Percentiles rank a stretch among this genome's conserved stretches.
phyloP scores from a whole-genome alignment of 2,113 vertebrate species.

The Haplochromis vanheusdeni region DNA sequence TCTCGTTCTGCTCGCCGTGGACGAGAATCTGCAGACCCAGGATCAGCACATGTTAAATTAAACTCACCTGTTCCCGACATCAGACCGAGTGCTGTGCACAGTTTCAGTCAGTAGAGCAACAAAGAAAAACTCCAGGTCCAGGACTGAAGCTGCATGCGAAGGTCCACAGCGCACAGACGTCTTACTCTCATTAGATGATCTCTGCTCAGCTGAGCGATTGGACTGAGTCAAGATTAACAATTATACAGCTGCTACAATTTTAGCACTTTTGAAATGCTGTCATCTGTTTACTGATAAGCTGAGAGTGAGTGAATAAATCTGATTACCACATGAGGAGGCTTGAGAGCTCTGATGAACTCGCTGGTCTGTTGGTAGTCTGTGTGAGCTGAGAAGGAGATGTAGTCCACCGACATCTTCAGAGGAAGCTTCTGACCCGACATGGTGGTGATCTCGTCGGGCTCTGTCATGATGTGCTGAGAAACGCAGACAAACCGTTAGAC shows the following conservation, averaged over 20 bases:
- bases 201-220: background rate
- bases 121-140: background rate
- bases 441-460: slow-evolving; percentile 96
- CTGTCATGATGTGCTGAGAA: slow-evolving; percentile 95
- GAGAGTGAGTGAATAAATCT: background rate
- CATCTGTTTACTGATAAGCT: background rate
- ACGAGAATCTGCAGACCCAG: slow-evolving; percentile 80
- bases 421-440: slow-evolving; percentile 98
- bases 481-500: background rate
- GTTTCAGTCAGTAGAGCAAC: background rate
- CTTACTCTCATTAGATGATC: background rate
- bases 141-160: background rate
- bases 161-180: background rate
- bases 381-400: slow-evolving; percentile 98
- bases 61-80: background rate
- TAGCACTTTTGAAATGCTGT: background rate
- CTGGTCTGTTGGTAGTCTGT: slow-evolving; percentile 99
- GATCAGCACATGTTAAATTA: background rate
- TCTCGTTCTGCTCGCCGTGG: slow-evolving; percentile 97
- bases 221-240: background rate
- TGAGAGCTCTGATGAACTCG: slow-evolving; percentile 96
- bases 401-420: slow-evolving; percentile 98
- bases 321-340: slow-evolving; percentile 92
- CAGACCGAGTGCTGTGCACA: background rate
- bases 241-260: background rate